phyloP scores from a whole-genome alignment of 2,113 vertebrate species.

The Panthera tigris region DNA sequence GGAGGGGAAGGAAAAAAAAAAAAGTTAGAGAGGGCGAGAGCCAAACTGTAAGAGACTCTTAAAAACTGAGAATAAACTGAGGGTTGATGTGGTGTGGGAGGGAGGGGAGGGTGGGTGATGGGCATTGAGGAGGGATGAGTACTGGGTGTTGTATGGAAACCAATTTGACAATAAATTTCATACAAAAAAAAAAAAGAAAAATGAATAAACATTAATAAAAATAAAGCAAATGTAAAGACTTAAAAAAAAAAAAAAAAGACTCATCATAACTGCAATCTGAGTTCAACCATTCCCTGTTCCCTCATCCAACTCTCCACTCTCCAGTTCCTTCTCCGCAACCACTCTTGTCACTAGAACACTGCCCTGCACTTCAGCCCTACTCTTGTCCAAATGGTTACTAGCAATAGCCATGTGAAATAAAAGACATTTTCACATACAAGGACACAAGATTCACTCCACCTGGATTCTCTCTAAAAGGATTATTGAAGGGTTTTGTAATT shows the following conservation, averaged over 20 bases:
- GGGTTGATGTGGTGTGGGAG: too few species aligned
- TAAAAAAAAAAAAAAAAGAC: neutral
- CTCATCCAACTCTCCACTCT: neutral
- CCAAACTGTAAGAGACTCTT: too few species aligned
- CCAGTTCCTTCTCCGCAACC: neutral
- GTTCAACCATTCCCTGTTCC: neutral
- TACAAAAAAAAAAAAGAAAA: too few species aligned
- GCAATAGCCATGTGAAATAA: neutral
- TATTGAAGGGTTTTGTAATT: neutral
- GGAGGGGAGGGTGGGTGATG: too few species aligned
- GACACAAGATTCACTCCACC: neutral
- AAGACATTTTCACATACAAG: conserved; percentile 14
- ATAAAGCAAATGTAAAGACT: too few species aligned
- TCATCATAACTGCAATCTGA: neutral
- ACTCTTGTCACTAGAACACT: neutral
- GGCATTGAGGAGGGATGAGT: too few species aligned
- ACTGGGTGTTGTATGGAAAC: too few species aligned
- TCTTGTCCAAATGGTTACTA: neutral
- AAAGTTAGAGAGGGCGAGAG: too few species aligned
- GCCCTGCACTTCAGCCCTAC: neutral
- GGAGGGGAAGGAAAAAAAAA: too few species aligned
- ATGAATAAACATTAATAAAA: too few species aligned
- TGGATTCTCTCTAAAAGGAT: neutral
- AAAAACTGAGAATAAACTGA: too few species aligned
- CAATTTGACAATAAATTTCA: too few species aligned